Percentiles rank a stretch among this genome's conserved stretches.
Conservation (phyloP, 1,140 invertebrate species). For the Macrotrachela quadricornifera region DNA sequence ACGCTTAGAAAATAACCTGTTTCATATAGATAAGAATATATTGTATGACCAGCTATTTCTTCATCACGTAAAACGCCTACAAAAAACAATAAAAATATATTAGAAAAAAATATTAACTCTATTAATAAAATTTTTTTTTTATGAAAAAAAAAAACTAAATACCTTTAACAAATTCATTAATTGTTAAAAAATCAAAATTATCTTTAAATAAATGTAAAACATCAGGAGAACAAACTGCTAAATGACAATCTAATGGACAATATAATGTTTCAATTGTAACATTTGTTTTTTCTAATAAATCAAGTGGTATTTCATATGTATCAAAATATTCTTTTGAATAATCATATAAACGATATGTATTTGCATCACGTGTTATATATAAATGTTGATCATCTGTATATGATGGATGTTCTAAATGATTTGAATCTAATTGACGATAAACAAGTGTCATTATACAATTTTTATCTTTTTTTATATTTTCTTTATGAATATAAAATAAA, state of each 20-base stretch:
- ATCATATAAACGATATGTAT: too few species aligned
- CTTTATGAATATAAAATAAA: conserved; percentile 30
- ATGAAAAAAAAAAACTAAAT: conserved; percentile 40
- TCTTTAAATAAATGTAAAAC: conserved; percentile 73
- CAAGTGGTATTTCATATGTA: too few species aligned
- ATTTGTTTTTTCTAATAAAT: too few species aligned
- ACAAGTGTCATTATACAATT: conserved; percentile 64
- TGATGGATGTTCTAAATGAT: too few species aligned
- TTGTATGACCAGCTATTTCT: conserved; percentile 8
- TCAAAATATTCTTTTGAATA: too few species aligned
- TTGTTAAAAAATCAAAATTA: conserved; percentile 83
- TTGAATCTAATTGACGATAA: conserved; percentile 14
- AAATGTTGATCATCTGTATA: too few species aligned
- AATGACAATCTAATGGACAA: conserved; percentile 9
- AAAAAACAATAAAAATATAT: too few species aligned
- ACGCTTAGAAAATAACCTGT: not conserved
- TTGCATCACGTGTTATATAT: too few species aligned
- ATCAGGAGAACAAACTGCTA: conserved; percentile 51
- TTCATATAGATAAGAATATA: conserved; percentile 2
- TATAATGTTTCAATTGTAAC: not conserved
- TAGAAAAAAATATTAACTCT: too few species aligned
- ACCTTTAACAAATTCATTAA: conserved; percentile 67
- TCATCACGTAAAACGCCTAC: not conserved
- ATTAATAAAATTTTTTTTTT: too few species aligned
- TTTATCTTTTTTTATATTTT: conserved; percentile 52